phyloP scores from a whole-genome alignment of 2,888 invertebrate species.

The Cataglyphis livida region DNA sequence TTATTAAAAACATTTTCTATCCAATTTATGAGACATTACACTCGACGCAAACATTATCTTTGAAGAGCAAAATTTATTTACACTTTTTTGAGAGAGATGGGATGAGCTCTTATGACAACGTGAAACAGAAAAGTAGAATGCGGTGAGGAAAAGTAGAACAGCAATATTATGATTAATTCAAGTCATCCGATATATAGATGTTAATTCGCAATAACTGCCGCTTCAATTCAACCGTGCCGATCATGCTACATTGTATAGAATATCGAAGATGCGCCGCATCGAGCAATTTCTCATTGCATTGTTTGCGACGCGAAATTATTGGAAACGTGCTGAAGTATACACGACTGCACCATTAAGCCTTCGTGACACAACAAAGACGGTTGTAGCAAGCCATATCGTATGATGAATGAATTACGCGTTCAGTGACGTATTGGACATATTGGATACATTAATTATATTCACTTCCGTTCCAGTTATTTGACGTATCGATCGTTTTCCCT shows the following conservation, averaged over 20 bases:
- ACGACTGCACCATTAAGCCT: slow-evolving; percentile 61
- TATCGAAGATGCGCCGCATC: slow-evolving; percentile 60
- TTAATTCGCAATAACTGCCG: slow-evolving; percentile 64
- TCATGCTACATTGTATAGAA: slow-evolving; percentile 41
- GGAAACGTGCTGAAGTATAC: slow-evolving; percentile 69
- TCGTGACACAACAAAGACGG: slow-evolving; percentile 66
- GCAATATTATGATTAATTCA: slow-evolving; percentile 6
- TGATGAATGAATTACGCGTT: slow-evolving; percentile 60
- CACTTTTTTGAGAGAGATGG: not conserved
- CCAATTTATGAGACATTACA: not conserved
- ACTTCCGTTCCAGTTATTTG: not conserved
- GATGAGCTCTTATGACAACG: not conserved
- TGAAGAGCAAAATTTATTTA: not conserved
- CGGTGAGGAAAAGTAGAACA: not conserved
- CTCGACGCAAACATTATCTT: not conserved
- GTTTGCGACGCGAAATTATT: slow-evolving; percentile 66
- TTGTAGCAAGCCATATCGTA: slow-evolving; percentile 65
- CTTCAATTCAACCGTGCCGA: slow-evolving; percentile 30
- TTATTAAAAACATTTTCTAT: not conserved
- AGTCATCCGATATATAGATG: slow-evolving; percentile 1
- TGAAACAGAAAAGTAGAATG: slow-evolving; percentile 18
- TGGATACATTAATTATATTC: slow-evolving; percentile 63
- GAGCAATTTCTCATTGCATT: slow-evolving; percentile 56
- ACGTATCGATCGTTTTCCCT: not conserved
- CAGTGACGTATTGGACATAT: slow-evolving; percentile 17